Conservation (phyloP, 2,888 invertebrate species). For the Ennomos fuscantarius region DNA sequence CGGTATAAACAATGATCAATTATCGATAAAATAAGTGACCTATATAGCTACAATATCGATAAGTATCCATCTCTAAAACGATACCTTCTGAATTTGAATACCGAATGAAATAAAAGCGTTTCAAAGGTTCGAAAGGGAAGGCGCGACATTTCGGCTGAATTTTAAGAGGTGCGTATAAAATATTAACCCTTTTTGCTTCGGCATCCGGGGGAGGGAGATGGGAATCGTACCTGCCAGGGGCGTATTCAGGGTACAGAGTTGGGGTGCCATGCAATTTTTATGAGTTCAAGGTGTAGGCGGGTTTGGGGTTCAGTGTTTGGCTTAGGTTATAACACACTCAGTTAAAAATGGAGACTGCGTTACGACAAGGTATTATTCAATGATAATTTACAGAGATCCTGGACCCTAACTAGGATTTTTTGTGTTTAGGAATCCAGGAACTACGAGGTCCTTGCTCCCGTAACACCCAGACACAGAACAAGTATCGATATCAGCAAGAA, state of each 20-base stretch:
- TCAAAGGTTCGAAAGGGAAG: conserved; percentile 27
- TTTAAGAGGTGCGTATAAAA: conserved; percentile 42
- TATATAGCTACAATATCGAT: conserved; percentile 5
- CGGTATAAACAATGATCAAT: neutral
- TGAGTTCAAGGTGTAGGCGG: no score
- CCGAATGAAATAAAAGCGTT: conserved; percentile 30
- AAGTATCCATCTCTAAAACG: conserved; percentile 10
- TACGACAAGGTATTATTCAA: no score
- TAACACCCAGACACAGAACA: no score
- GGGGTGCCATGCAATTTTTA: neutral
- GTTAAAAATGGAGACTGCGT: no score
- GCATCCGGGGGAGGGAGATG: conserved; percentile 22
- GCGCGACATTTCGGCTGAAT: conserved; percentile 40
- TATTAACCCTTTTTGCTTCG: conserved; percentile 42
- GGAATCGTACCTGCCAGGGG: conserved; percentile 3
- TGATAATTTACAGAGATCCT: no score
- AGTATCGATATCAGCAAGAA: no score
- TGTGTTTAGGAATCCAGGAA: no score
- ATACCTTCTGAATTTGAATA: conserved; percentile 14
- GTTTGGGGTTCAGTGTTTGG: no score
- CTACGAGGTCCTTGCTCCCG: no score
- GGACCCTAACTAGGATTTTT: no score
- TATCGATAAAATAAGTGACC: conserved; percentile 14
- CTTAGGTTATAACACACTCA: no score
- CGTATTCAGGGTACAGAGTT: conserved; percentile 1